Evolutionary conservation across 2,113 vertebrate species (phyloP).

Genomic region (Sakesphorus luctuosus): DNA sequence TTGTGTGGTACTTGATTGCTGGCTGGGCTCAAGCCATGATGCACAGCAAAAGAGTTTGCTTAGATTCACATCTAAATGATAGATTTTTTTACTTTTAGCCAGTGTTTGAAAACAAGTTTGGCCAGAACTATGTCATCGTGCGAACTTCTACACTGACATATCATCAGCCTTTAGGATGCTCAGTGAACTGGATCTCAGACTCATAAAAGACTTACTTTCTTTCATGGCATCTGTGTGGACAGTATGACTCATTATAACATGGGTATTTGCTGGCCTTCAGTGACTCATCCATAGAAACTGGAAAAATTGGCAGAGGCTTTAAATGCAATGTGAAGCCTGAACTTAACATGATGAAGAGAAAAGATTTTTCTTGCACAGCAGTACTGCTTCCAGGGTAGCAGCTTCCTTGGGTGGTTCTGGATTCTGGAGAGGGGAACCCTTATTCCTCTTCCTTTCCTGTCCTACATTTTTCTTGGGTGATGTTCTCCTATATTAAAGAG

Average conservation of each 20-base stretch:
- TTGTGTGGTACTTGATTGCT: not conserved
- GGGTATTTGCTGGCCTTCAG: not conserved
- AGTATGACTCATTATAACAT: not conserved
- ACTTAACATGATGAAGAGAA: not conserved
- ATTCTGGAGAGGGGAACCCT: fast-evolving
- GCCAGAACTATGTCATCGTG: not conserved
- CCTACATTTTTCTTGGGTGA: not conserved
- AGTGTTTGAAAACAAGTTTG: not conserved
- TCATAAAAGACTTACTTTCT: not conserved
- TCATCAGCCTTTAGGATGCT: not conserved
- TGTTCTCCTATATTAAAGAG: not conserved
- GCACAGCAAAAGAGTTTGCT: not conserved
- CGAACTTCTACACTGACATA: not conserved
- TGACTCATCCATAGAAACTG: not conserved
- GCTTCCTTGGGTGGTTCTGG: not conserved
- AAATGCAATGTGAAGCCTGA: not conserved
- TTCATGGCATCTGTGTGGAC: not conserved
- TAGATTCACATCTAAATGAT: not conserved
- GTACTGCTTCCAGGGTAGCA: not conserved
- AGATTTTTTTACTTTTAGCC: not conserved
- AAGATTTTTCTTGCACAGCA: not conserved
- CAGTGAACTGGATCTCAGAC: not conserved
- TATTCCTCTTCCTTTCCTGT: not conserved
- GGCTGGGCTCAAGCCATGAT: not conserved
- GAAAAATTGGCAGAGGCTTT: not conserved